Conservation (phyloP, 2,113 vertebrate genomes). For the Athene cunicularia region DNA sequence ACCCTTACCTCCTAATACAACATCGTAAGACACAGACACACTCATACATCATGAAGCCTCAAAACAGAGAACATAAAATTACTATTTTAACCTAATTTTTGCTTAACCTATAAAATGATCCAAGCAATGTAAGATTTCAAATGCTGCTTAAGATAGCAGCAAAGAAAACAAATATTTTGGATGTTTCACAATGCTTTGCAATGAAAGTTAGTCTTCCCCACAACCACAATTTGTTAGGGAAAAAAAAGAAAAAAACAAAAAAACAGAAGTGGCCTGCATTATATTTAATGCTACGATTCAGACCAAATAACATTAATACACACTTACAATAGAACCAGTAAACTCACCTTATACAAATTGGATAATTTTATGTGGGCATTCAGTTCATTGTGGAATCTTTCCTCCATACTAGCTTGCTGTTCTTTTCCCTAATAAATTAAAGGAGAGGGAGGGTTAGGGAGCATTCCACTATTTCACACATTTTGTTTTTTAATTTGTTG, state of each 20-base stretch:
- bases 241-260: too few species aligned
- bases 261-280: rapidly evolving
- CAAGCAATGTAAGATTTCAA: neutral
- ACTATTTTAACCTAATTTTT: neutral
- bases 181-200: neutral
- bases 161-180: neutral
- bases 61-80: neutral
- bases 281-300: neutral
- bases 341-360: conserved; percentile 91
- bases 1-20: neutral
- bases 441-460: neutral
- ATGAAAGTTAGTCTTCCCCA: neutral
- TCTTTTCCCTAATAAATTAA: conserved; percentile 83
- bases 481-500: neutral
- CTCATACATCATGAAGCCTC: neutral
- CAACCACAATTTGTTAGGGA: neutral
- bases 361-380: conserved; percentile 94
- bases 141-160: neutral
- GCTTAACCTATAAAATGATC: neutral
- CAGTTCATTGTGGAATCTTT: conserved; percentile 92
- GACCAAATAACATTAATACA: neutral
- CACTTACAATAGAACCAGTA: rapidly evolving
- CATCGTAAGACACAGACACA: neutral
- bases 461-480: neutral
- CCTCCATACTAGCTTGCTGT: conserved; percentile 87